A percentile compares a stretch with the other conserved stretches of the same genome.
phyloP scores from a whole-genome alignment of 2,113 vertebrate genomes.

The Pogonocichla stellata region DNA sequence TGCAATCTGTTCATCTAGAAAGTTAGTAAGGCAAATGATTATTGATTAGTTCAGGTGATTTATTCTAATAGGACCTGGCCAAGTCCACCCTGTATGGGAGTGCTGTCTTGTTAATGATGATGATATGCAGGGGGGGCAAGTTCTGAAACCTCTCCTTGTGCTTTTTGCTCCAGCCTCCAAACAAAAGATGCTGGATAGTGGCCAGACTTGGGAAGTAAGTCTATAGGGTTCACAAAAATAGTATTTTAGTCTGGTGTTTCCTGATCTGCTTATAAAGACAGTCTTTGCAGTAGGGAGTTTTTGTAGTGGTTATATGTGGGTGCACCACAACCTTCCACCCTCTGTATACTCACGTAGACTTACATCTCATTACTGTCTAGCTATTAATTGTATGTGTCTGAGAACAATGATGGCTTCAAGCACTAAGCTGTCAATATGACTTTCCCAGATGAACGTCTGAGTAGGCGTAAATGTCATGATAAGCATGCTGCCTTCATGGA shows the following conservation, averaged over 20 bases:
- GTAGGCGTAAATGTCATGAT: slow-evolving; percentile 68
- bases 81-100: neutral
- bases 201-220: neutral
- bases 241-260: neutral
- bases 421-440: slow-evolving; percentile 62
- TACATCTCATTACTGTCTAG: slow-evolving; percentile 54
- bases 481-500: slow-evolving; percentile 59
- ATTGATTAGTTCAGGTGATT: neutral
- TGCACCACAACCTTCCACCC: slow-evolving; percentile 30
- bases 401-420: slow-evolving; percentile 55
- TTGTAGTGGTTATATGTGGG: neutral
- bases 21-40: neutral
- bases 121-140: neutral
- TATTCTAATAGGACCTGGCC: neutral
- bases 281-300: neutral
- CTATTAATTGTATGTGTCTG: slow-evolving; percentile 62
- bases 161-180: neutral
- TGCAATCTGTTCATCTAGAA: neutral
- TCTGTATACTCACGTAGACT: neutral
- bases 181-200: neutral
- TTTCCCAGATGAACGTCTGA: slow-evolving; percentile 57
- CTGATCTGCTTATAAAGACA: neutral
- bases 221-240: neutral
- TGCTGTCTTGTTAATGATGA: neutral
- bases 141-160: neutral